Conservation (phyloP, 2,113 vertebrate genomes). For the Seriola aureovittata region DNA sequence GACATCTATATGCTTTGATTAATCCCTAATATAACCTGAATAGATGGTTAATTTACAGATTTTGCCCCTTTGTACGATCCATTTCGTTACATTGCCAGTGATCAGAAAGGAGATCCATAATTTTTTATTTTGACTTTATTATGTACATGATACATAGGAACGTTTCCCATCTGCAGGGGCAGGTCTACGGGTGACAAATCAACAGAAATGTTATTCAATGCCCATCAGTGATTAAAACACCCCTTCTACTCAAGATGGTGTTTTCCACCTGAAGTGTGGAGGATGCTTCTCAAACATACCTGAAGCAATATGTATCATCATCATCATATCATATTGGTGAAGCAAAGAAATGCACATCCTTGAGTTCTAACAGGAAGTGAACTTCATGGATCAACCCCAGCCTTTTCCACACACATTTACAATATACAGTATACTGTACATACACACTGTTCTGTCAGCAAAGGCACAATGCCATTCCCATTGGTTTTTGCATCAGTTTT, state of each 20-base stretch:
- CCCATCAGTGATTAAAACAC: constrained; percentile 26
- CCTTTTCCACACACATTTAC: constrained; percentile 16
- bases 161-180: constrained; percentile 25
- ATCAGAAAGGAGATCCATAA: not conserved
- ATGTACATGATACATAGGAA: constrained; percentile 57
- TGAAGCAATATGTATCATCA: constrained; percentile 1
- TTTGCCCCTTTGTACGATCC: not conserved
- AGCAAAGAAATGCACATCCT: constrained; percentile 33
- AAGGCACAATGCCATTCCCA: constrained; percentile 66
- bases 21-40: too few species aligned
- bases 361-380: constrained; percentile 7
- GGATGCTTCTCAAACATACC: constrained; percentile 11
- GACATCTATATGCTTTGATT: too few species aligned
- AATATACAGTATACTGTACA: constrained; percentile 44
- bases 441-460: constrained; percentile 51
- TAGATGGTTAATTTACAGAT: not conserved
- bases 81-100: not conserved
- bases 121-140: constrained; percentile 43
- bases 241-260: not conserved
- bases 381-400: constrained; percentile 8
- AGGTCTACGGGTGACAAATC: constrained; percentile 21
- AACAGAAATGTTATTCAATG: constrained; percentile 32
- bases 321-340: constrained; percentile 5
- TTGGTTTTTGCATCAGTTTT: constrained; percentile 52
- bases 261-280: constrained; percentile 5